A percentile compares a stretch with the other conserved stretches of the same genome.
These are phyloP conservation scores for Hydropotes inermis DNA, from an alignment of 2,113 vertebrate species.

Conservation along the genomic window DNA sequence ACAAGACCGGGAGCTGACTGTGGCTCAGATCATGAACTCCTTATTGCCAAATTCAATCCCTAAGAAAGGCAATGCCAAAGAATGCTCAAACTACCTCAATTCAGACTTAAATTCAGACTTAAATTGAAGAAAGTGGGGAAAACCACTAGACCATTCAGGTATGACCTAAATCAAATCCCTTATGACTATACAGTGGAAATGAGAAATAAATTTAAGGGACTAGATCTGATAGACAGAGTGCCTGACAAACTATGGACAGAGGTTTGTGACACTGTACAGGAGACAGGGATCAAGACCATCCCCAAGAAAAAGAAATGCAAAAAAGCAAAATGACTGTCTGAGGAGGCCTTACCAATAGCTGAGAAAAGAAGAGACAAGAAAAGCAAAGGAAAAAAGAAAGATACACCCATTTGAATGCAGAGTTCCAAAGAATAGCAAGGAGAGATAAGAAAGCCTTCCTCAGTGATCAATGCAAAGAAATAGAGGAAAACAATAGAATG, in stretches of 20 bases:
- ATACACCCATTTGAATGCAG: background rate
- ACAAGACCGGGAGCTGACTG: background rate
- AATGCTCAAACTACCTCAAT: no score
- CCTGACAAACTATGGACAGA: background rate
- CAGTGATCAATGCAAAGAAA: background rate
- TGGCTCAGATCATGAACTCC: background rate
- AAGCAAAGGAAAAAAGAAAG: background rate
- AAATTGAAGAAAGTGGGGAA: background rate
- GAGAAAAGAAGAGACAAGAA: background rate
- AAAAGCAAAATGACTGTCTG: background rate
- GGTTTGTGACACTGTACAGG: background rate
- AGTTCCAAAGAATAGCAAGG: background rate
- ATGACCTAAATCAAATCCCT: background rate
- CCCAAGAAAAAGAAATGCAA: background rate
- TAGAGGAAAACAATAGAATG: background rate
- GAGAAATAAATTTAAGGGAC: background rate
- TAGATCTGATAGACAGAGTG: background rate
- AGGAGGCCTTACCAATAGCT: background rate
- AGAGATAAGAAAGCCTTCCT: background rate
- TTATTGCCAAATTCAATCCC: background rate
- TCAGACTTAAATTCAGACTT: no score
- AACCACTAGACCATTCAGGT: background rate
- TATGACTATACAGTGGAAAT: background rate
- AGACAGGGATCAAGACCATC: background rate
- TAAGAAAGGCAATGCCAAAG: no score